These are phyloP conservation scores for Megalops cyprinoides DNA, from an alignment of 2,797 vertebrate species.

Conservation along the genomic window DNA sequence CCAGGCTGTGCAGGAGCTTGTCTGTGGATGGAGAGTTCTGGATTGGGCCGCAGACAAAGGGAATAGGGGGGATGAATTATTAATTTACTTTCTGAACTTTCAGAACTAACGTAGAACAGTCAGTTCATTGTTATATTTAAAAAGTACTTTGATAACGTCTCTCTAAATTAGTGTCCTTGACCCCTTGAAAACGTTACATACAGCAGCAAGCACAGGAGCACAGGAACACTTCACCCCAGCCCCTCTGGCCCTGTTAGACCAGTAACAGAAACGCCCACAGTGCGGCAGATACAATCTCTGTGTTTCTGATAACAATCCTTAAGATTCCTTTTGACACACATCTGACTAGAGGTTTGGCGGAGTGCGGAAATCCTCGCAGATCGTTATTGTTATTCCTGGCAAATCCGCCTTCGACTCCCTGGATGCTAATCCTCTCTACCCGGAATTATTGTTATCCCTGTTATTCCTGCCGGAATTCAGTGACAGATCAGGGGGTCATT, in stretches of 20 bases:
- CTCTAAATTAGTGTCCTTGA: not conserved
- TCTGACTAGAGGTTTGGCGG: not conserved
- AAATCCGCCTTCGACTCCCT: not conserved
- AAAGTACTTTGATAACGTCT: not conserved
- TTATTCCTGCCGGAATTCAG: slow-evolving; percentile 4
- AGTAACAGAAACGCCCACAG: not conserved
- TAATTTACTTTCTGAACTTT: slow-evolving; percentile 21
- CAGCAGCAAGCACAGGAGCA: not conserved
- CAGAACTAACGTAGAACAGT: slow-evolving; percentile 5
- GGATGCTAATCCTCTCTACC: not conserved
- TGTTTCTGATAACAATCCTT: not conserved
- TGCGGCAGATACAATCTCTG: not conserved
- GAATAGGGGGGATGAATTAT: not conserved
- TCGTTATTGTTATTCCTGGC: not conserved
- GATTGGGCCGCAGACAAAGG: slow-evolving; percentile 7
- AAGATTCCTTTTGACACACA: not conserved
- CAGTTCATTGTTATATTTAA: not conserved
- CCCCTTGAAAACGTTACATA: not conserved
- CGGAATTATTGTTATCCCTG: not conserved
- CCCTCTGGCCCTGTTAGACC: not conserved
- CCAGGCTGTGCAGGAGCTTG: slow-evolving; percentile 15
- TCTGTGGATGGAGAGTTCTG: slow-evolving; percentile 11
- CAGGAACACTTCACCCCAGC: not conserved
- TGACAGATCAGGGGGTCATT: not conserved
- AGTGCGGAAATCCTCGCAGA: not conserved